phyloP scores from a whole-genome alignment of 1,140 invertebrate genomes.

The Drosophila mojavensis region DNA sequence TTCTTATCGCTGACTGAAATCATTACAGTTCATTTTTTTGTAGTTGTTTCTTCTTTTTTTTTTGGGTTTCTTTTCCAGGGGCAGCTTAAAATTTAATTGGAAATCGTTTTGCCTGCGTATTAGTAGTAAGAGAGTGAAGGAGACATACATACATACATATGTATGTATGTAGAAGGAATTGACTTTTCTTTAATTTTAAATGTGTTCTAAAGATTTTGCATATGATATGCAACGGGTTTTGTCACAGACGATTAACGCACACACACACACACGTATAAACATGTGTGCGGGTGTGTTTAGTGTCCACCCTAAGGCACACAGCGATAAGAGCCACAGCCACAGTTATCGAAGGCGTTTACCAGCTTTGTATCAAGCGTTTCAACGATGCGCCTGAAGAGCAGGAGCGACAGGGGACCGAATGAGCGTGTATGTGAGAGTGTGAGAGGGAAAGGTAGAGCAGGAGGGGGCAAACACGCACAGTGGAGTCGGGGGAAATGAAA shows the following conservation, averaged over 20 bases:
- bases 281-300: slow-evolving; percentile 1
- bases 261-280: neutral
- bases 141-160: too few species aligned
- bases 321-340: slow-evolving; percentile 13
- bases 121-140: neutral
- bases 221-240: slow-evolving; percentile 31
- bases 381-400: neutral
- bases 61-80: slow-evolving; percentile 8
- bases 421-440: neutral
- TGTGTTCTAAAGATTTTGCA: slow-evolving; percentile 21
- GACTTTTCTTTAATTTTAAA: slow-evolving; percentile 7
- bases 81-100: slow-evolving; percentile 55
- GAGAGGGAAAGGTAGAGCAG: neutral
- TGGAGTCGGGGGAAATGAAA: slow-evolving; percentile 8
- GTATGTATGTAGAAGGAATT: too few species aligned
- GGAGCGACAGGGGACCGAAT: neutral
- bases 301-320: slow-evolving; percentile 20
- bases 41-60: neutral
- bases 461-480: neutral
- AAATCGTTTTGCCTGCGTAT: slow-evolving; percentile 45
- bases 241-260: slow-evolving; percentile 24
- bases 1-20: slow-evolving; percentile 62
- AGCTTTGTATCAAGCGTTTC: slow-evolving; percentile 20
- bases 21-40: slow-evolving; percentile 29
- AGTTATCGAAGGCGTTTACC: slow-evolving; percentile 24